Percentiles rank a stretch among this genome's conserved stretches.
phyloP scores from a whole-genome alignment of 2,797 vertebrate genomes.

The Crypturellus tataupa region DNA sequence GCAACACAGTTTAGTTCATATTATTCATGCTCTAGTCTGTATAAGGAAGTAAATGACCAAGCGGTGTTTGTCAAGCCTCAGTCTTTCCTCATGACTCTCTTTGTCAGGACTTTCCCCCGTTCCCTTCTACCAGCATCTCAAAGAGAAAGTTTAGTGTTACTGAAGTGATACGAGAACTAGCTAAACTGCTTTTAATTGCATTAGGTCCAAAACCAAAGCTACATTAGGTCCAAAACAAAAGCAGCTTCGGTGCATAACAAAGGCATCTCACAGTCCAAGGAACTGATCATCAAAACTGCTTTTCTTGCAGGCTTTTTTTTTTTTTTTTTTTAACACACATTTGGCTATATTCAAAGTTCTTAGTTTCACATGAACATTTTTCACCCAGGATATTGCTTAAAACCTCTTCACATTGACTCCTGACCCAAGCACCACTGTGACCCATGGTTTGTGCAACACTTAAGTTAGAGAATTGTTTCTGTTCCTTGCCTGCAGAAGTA shows the following conservation, averaged over 20 bases:
- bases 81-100: not conserved
- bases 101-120: not conserved
- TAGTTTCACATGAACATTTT: not conserved
- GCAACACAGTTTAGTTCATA: not conserved
- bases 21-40: not conserved
- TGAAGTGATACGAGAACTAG: not conserved
- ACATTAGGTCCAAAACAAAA: not conserved
- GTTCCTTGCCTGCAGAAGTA: not conserved
- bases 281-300: not conserved
- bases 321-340: not conserved
- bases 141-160: not conserved
- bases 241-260: accelerated
- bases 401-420: not conserved
- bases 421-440: accelerated
- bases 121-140: not conserved
- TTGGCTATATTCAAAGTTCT: not conserved
- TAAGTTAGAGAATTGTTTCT: not conserved
- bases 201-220: not conserved
- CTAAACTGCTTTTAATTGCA: not conserved
- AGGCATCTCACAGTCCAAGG: not conserved
- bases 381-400: not conserved
- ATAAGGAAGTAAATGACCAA: not conserved
- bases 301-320: not conserved
- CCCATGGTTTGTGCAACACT: not conserved
- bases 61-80: not conserved